A percentile compares a stretch with the other conserved stretches of the same genome.
Evolutionary conservation across 1,140 invertebrate species (phyloP).

Genomic region (Zaprionus gabonicus): DNA sequence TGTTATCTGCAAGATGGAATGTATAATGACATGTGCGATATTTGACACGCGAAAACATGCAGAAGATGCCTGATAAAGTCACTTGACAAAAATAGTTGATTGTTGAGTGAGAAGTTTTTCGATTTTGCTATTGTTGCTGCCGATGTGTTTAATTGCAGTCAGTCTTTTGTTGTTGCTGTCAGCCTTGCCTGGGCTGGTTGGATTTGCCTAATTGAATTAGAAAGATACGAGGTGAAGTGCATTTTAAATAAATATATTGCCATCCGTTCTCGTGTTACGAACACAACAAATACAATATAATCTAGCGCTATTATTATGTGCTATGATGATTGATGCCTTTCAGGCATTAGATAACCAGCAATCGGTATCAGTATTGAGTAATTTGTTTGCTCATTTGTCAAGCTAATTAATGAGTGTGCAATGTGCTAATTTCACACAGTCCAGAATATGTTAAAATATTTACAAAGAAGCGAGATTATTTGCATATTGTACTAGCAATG

Average conservation of each 20-base stretch:
- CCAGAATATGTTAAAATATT: constrained; percentile 4
- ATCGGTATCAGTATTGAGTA: not conserved
- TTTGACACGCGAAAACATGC: constrained; percentile 60
- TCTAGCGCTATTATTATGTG: not conserved
- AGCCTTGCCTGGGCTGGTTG: constrained; percentile 12
- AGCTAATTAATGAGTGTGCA: constrained; percentile 2
- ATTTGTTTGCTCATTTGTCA: not conserved
- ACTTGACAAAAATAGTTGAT: constrained; percentile 44
- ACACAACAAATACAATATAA: not conserved
- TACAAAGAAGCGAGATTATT: not conserved
- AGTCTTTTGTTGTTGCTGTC: not conserved
- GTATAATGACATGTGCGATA: constrained; percentile 50
- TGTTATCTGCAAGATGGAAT: constrained; percentile 47
- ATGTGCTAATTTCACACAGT: not conserved
- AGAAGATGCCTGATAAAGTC: constrained; percentile 52
- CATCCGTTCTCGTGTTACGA: not conserved
- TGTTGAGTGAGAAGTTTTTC: constrained; percentile 44
- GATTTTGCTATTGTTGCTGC: not conserved
- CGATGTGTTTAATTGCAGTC: constrained; percentile 28
- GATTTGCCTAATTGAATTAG: constrained; percentile 55
- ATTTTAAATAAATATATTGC: constrained; percentile 41
- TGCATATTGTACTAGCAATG: not conserved
- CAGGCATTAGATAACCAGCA: not conserved
- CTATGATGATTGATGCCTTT: not conserved
- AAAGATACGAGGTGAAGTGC: constrained; percentile 49